Evolutionary conservation across 1,140 invertebrate genomes (phyloP).

Genomic region (Latrodectus geometricus): DNA sequence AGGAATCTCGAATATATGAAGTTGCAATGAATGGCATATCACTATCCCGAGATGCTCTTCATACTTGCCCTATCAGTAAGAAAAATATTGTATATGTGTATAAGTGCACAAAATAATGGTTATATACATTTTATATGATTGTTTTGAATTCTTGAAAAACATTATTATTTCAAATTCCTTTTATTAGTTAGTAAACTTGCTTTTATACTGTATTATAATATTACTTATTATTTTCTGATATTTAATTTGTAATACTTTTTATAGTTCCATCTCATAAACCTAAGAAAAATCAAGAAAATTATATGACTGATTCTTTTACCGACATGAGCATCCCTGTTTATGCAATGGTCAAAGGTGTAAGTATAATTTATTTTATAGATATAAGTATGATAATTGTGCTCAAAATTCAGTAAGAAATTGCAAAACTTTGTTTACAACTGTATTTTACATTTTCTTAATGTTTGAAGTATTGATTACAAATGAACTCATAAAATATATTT

Average conservation of each 20-base stretch:
- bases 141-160: too few relatives aligned
- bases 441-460: too few relatives aligned
- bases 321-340: slow-evolving; percentile 86
- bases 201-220: not conserved
- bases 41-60: slow-evolving; percentile 60
- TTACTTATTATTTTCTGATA: not conserved
- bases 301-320: slow-evolving; percentile 63
- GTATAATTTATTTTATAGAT: slow-evolving; percentile 59
- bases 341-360: slow-evolving; percentile 94
- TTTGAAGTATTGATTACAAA: too few relatives aligned
- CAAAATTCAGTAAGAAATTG: too few relatives aligned
- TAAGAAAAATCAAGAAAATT: slow-evolving; percentile 54
- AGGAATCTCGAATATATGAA: slow-evolving; percentile 90
- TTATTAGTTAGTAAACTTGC: not conserved
- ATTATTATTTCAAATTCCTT: not conserved
- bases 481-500: too few relatives aligned
- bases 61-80: slow-evolving; percentile 56
- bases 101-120: too few relatives aligned
- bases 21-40: slow-evolving; percentile 65
- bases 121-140: too few relatives aligned
- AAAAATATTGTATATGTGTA: too few relatives aligned
- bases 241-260: not conserved
- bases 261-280: slow-evolving; percentile 63
- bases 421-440: too few relatives aligned
- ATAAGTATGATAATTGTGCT: too few relatives aligned